Evolutionary conservation across 2,113 vertebrate genomes (phyloP).

Genomic region (Dromiciops gliroides): DNA sequence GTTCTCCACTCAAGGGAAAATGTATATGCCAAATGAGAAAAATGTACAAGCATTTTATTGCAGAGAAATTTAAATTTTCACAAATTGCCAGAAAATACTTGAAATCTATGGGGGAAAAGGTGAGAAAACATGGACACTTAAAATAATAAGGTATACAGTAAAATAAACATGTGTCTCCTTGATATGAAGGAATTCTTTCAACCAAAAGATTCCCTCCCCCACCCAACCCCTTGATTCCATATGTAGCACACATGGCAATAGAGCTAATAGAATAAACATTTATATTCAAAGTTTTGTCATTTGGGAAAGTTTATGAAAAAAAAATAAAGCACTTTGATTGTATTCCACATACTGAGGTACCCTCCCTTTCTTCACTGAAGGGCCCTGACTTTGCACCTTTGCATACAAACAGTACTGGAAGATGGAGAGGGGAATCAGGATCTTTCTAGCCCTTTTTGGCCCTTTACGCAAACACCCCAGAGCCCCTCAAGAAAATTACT

Average conservation of each 20-base stretch:
- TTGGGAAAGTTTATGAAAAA: slow-evolving; percentile 21
- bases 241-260: slow-evolving; percentile 18
- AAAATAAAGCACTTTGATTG: neutral
- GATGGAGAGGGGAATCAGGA: neutral
- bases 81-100: slow-evolving; percentile 9
- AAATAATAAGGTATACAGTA: neutral
- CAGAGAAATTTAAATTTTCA: neutral
- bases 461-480: neutral
- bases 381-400: neutral
- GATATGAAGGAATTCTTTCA: neutral
- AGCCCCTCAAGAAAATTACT: neutral
- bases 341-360: neutral
- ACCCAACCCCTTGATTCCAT: neutral
- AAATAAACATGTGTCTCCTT: neutral
- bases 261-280: slow-evolving; percentile 24
- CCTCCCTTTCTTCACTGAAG: neutral
- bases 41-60: neutral
- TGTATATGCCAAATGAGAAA: neutral
- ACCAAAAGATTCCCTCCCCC: neutral
- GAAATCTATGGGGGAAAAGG: neutral
- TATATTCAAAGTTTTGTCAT: neutral
- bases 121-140: neutral
- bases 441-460: neutral
- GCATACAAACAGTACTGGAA: neutral
- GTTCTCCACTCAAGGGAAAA: neutral